phyloP scores from a whole-genome alignment of 2,888 invertebrate species.

The Monopis laevigella region DNA sequence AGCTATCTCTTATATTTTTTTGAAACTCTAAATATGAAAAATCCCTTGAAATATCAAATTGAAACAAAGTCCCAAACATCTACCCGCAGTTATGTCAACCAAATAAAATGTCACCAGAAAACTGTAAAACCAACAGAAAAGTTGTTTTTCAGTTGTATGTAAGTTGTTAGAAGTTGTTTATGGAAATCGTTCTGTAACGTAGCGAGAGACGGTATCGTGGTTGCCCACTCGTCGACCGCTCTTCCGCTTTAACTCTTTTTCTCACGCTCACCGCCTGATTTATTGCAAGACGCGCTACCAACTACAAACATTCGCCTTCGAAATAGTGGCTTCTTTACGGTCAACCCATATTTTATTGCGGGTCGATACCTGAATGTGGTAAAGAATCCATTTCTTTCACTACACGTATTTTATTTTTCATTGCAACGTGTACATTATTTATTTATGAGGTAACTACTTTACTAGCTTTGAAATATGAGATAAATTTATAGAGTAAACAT shows the following conservation, averaged over 20 bases:
- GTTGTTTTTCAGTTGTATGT: conserved; percentile 6
- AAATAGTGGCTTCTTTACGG: conserved; percentile 46
- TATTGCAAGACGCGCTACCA: conserved; percentile 41
- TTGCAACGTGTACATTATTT: no score
- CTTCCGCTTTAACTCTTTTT: conserved; percentile 33
- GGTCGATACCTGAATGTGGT: no score
- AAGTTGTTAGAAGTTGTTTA: conserved; percentile 8
- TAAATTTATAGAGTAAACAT: no score
- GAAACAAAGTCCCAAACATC: no score
- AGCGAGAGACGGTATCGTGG: conserved; percentile 26
- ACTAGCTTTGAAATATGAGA: no score
- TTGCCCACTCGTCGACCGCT: conserved; percentile 35
- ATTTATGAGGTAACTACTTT: no score
- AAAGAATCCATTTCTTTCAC: no score
- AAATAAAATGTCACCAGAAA: conserved; percentile 8
- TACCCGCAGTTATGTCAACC: no score
- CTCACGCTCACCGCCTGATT: conserved; percentile 42
- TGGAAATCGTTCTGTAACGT: conserved; percentile 7
- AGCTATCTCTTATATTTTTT: no score
- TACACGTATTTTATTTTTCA: no score
- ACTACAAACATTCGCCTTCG: conserved; percentile 40
- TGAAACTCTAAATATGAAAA: no score
- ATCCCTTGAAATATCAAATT: no score
- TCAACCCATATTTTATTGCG: conserved; percentile 45
- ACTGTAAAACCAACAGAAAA: conserved; percentile 7